These are phyloP conservation scores for Drosophila nigricruria DNA, from an alignment of 2,888 invertebrate genomes.

Conservation along the genomic window DNA sequence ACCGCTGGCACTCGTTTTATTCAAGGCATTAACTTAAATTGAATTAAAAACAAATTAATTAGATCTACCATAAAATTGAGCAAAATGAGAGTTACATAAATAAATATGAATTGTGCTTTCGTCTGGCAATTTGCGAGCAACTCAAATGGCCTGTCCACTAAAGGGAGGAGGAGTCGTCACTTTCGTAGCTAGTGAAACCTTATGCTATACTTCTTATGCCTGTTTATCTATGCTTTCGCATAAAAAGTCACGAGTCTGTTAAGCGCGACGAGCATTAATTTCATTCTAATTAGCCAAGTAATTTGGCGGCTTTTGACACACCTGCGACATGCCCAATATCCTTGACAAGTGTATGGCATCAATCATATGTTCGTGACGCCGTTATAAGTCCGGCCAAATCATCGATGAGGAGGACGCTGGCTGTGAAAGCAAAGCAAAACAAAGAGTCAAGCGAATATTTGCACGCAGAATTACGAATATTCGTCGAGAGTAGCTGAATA, in stretches of 20 bases:
- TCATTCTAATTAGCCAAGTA: constrained; percentile 58
- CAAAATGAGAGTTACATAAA: constrained; percentile 42
- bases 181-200: not conserved
- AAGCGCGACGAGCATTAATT: constrained; percentile 8
- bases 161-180: not conserved
- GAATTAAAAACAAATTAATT: constrained; percentile 82
- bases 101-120: constrained; percentile 48
- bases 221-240: not conserved
- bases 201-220: not conserved
- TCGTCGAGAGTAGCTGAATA: not conserved
- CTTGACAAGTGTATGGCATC: constrained; percentile 42
- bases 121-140: constrained; percentile 3
- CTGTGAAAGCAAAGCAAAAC: not conserved
- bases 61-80: constrained; percentile 68
- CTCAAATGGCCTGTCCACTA: constrained; percentile 5
- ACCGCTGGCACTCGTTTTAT: constrained; percentile 44
- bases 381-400: not conserved
- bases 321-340: constrained; percentile 46
- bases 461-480: not conserved
- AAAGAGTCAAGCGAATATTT: not conserved
- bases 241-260: not conserved
- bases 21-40: constrained; percentile 76
- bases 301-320: constrained; percentile 45
- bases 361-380: constrained; percentile 47
- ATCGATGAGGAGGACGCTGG: not conserved